Evolutionary conservation across 2,888 invertebrate species (phyloP).

Genomic region (Seira ritae): DNA sequence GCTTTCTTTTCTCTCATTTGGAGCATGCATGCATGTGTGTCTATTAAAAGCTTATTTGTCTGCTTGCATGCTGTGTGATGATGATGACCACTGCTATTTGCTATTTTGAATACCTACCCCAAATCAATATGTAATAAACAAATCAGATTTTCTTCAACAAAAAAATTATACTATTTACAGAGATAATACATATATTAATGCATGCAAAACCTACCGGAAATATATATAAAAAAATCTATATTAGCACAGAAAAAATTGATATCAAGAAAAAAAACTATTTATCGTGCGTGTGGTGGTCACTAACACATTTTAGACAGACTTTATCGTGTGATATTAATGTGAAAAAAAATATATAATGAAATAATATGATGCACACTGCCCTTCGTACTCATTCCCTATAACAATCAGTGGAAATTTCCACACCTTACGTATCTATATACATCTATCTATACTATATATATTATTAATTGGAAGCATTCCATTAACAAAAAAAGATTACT

Average conservation of each 20-base stretch:
- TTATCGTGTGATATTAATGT: conserved; percentile 21
- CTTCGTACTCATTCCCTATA: conserved; percentile 15
- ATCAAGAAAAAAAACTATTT: not conserved
- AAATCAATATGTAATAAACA: not conserved
- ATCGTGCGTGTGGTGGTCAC: conserved; percentile 3
- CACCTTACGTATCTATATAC: conserved; percentile 16
- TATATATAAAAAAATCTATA: not conserved
- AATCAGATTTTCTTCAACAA: not conserved
- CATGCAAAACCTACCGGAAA: conserved; percentile 4
- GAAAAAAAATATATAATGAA: not conserved
- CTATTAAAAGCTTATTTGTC: too few relatives aligned
- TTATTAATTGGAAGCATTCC: not conserved
- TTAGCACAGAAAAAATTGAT: conserved; percentile 5
- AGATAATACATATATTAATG: not conserved
- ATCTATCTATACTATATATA: not conserved
- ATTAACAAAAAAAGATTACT: too few relatives aligned
- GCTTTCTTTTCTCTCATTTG: too few relatives aligned
- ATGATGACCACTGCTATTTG: not conserved
- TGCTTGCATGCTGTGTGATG: not conserved
- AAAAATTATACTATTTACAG: not conserved
- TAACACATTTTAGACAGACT: conserved; percentile 21
- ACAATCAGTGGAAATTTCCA: conserved; percentile 21
- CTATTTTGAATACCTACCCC: too few relatives aligned
- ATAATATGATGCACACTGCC: conserved; percentile 13
- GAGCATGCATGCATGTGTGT: too few relatives aligned